A percentile compares a stretch with the other conserved stretches of the same genome.
Evolutionary conservation across 2,888 invertebrate genomes (phyloP).

Genomic region (Campopleginae sp.): DNA sequence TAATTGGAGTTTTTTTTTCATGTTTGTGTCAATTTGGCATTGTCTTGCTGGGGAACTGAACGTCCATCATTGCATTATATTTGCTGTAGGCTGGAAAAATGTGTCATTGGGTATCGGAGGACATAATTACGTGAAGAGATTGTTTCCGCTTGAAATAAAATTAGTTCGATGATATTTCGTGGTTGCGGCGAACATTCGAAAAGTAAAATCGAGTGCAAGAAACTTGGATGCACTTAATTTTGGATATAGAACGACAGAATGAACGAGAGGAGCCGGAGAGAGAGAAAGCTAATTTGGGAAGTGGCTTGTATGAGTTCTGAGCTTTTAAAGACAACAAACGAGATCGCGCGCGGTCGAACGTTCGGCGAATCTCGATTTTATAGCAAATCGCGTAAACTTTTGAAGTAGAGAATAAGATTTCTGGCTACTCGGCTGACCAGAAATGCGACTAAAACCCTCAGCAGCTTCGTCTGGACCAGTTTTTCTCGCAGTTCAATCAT

Average conservation of each 20-base stretch:
- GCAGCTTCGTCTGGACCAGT: neutral
- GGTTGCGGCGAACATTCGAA: neutral
- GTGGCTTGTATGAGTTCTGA: slow-evolving; percentile 10
- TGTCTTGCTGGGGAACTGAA: too few species aligned
- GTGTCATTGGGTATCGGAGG: too few species aligned
- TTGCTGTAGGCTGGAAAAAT: too few species aligned
- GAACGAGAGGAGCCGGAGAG: slow-evolving; percentile 1
- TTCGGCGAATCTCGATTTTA: slow-evolving; percentile 50
- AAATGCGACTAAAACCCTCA: neutral
- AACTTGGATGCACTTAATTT: slow-evolving; percentile 45
- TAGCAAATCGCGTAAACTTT: slow-evolving; percentile 6
- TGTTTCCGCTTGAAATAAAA: slow-evolving; percentile 12
- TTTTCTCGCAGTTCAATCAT: slow-evolving; percentile 24
- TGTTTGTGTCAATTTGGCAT: too few species aligned
- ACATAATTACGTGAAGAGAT: neutral
- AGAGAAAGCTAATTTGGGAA: slow-evolving; percentile 58
- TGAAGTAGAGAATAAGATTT: slow-evolving; percentile 14
- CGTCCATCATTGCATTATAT: too few species aligned
- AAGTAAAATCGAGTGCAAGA: slow-evolving; percentile 14
- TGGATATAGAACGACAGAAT: slow-evolving; percentile 32
- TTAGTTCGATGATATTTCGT: neutral
- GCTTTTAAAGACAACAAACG: slow-evolving; percentile 60
- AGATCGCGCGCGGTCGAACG: slow-evolving; percentile 21
- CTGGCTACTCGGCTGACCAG: slow-evolving; percentile 13
- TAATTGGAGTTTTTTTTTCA: too few species aligned